phyloP scores from a whole-genome alignment of 35 echinoderm and acorn worm genomes.

The Ptychodera flava region DNA sequence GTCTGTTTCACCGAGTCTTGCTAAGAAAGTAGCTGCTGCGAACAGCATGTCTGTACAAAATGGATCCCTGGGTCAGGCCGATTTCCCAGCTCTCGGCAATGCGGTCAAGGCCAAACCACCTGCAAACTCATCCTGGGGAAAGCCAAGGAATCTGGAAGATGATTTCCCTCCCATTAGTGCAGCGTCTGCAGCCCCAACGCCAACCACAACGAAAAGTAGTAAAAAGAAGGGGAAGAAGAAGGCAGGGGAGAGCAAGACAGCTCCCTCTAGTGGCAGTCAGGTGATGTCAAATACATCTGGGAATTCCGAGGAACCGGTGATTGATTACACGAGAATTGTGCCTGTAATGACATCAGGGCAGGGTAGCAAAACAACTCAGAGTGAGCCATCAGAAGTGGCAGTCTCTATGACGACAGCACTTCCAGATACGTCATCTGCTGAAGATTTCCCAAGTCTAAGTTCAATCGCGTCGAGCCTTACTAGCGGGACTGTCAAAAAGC shows the following conservation, averaged over 20 bases:
- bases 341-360: background rate
- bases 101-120: background rate
- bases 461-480: slow-evolving; percentile 78
- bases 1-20: background rate
- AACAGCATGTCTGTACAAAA: background rate
- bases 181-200: background rate
- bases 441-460: slow-evolving; percentile 89
- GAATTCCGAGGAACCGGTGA: background rate
- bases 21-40: background rate
- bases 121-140: slow-evolving; percentile 4
- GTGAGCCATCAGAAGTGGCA: background rate
- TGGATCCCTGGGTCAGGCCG: background rate
- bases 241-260: slow-evolving; percentile 2
- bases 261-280: background rate
- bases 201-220: no score
- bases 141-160: background rate
- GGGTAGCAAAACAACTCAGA: background rate
- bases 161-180: slow-evolving; percentile 29
- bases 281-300: background rate
- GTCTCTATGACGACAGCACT: background rate
- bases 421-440: slow-evolving; percentile 5
- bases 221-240: slow-evolving; percentile 19
- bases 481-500: background rate
- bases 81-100: background rate
- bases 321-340: background rate